phyloP scores from a whole-genome alignment of 2,113 vertebrate species.

The Athene noctua region DNA sequence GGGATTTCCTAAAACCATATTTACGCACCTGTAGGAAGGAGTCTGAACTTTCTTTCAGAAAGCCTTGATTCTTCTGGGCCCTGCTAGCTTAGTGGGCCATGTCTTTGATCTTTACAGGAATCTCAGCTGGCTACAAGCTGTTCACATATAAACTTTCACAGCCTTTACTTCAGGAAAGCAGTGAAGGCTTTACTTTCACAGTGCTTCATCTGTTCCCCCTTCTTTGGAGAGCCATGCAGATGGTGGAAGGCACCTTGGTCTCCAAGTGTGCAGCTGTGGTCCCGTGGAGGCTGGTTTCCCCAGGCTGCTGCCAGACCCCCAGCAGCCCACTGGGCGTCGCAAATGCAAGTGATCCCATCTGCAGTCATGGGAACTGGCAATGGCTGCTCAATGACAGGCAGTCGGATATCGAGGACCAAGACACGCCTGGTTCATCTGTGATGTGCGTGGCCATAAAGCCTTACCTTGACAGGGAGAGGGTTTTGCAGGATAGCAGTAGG shows the following conservation, averaged over 20 bases:
- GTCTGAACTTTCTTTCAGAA: background rate
- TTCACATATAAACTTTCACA: fast-evolving
- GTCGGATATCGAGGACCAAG: background rate
- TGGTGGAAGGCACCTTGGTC: background rate
- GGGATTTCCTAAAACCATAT: background rate
- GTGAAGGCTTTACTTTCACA: background rate
- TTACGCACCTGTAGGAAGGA: background rate
- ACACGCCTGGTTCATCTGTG: fast-evolving
- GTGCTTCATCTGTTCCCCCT: fast-evolving
- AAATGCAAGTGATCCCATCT: background rate
- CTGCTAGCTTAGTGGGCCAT: background rate
- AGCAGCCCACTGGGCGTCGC: background rate
- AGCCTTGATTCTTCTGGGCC: background rate
- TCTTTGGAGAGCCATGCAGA: background rate
- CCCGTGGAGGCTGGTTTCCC: background rate
- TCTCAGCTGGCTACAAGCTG: background rate
- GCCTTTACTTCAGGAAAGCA: background rate
- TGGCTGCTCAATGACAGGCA: fast-evolving
- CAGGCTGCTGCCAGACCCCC: background rate
- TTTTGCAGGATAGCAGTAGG: background rate
- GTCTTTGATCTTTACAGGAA: background rate
- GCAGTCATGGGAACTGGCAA: fast-evolving
- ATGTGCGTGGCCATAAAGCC: background rate
- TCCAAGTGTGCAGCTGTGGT: fast-evolving
- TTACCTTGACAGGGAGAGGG: background rate